Evolutionary conservation across 2,797 vertebrate species (phyloP).

Genomic region (Alectoris magna): DNA sequence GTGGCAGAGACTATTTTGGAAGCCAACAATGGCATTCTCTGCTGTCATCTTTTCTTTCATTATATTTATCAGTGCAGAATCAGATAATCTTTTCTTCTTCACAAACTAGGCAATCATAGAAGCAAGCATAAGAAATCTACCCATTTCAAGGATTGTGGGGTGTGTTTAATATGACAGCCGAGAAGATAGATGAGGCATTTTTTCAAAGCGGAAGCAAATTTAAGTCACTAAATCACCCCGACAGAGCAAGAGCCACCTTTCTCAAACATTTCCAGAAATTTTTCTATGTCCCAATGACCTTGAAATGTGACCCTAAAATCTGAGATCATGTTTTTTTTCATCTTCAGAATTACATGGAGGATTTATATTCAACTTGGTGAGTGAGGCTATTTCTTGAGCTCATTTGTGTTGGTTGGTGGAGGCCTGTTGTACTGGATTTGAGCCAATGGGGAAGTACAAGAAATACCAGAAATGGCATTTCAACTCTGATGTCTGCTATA

Average conservation of each 20-base stretch:
- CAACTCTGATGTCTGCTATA: not conserved
- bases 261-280: slow-evolving; percentile 9
- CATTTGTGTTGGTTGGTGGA: not conserved
- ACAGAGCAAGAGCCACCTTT: not conserved
- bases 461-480: not conserved
- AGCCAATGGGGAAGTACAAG: not conserved
- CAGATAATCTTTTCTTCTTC: not conserved
- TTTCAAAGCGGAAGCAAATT: slow-evolving; percentile 23
- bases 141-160: slow-evolving; percentile 6
- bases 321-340: not conserved
- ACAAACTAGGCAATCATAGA: not conserved
- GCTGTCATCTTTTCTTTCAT: not conserved
- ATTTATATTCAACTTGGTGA: not conserved
- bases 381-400: not conserved
- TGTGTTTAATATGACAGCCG: not conserved
- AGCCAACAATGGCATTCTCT: not conserved
- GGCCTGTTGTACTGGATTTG: not conserved
- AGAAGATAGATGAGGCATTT: slow-evolving; percentile 28
- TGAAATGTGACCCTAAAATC: slow-evolving; percentile 19
- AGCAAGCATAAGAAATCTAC: not conserved
- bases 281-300: not conserved
- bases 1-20: not conserved
- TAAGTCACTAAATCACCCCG: not conserved
- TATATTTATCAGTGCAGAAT: not conserved
- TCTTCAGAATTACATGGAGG: not conserved